Base-by-base conservation (phyloP, 1,140 invertebrate species). In the Drosophila sechellia region DNA sequence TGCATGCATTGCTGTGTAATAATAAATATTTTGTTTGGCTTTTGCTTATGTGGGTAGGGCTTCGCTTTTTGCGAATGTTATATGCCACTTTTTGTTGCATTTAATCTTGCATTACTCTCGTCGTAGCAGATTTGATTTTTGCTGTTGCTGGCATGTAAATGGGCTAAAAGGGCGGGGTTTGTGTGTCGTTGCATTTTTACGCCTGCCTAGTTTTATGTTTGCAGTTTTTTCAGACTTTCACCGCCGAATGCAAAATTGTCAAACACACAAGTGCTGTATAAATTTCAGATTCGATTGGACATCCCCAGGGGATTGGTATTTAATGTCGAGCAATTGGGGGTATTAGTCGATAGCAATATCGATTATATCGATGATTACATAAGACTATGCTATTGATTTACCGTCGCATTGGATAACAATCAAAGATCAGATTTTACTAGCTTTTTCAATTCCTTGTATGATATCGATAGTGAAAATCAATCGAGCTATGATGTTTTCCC, bases 1-100 rank as follows among this genome's bases (percentile, higher is more conserved):
- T 39, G 22, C 22, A 49, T 13, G 45, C 34, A 73, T 49, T 79
- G 54, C 81, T 79, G 74, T 87, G 84, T 77, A 87, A 83, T 89
- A 87, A 89, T 89, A 89, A 83, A 87, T 87, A 87, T 87, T 83
- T 87, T 85, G 50, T 71, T 81, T 89, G 76, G 59, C 84, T 70
- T 75, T 48, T 70, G 66, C 48, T 69, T 77, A 79, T 83, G 75
- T 77, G 76, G 79, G 75, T 87, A 65, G 54, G 40, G 49, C 59
- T 52, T 58, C 61, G 45, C 48, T 49, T 48, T 27, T 53, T 45
- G 37, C 54, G 11, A 55, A 59, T 59, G 60, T 43, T 77, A 60
- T 74, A 72, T 75, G 73, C 57, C 25, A 12, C 57, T 25, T 40
- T 43, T 27, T 22, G 31, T 79, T 77, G 59, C 76, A 73, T 87